Conservation (phyloP, 2,113 vertebrate genomes). For the Sylvietta virens region DNA sequence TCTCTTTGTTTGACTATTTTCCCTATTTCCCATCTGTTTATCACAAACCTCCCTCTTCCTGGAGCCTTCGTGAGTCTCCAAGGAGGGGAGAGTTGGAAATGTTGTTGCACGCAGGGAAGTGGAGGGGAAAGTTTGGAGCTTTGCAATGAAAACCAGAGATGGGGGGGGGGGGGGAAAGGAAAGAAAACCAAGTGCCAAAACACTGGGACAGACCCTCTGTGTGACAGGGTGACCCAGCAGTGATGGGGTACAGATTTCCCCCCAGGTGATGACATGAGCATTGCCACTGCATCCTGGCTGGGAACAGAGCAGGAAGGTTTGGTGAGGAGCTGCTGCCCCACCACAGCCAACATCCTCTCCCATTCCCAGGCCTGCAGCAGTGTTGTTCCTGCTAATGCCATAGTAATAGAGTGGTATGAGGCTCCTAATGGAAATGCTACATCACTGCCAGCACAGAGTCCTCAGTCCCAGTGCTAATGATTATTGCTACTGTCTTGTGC, state of each 20-base stretch:
- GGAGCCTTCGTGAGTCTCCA: slow-evolving; percentile 45
- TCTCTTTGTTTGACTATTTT: slow-evolving; percentile 68
- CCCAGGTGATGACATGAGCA: fast-evolving
- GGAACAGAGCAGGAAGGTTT: background rate
- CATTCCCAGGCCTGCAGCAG: background rate
- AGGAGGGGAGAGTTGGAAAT: slow-evolving; percentile 41
- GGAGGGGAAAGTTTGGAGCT: slow-evolving; percentile 27
- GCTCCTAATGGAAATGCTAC: slow-evolving; percentile 37
- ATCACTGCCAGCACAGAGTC: background rate
- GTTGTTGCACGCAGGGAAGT: slow-evolving; percentile 42
- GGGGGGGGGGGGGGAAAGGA: background rate
- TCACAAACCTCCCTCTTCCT: slow-evolving; percentile 59
- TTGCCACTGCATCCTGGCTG: background rate
- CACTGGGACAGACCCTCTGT: background rate
- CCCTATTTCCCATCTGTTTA: slow-evolving; percentile 68
- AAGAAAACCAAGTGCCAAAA: background rate
- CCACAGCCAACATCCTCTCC: background rate
- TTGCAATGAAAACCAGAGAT: slow-evolving; percentile 20
- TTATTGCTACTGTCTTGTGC: background rate
- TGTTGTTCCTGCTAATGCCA: background rate
- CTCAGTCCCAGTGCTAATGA: background rate
- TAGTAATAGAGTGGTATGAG: background rate
- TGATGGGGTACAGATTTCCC: background rate
- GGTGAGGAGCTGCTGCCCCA: background rate
- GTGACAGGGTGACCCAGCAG: background rate